A percentile compares a stretch with the other conserved stretches of the same genome.
phyloP scores from a whole-genome alignment of 2,888 invertebrate species.

The Cephus pygmeus region DNA sequence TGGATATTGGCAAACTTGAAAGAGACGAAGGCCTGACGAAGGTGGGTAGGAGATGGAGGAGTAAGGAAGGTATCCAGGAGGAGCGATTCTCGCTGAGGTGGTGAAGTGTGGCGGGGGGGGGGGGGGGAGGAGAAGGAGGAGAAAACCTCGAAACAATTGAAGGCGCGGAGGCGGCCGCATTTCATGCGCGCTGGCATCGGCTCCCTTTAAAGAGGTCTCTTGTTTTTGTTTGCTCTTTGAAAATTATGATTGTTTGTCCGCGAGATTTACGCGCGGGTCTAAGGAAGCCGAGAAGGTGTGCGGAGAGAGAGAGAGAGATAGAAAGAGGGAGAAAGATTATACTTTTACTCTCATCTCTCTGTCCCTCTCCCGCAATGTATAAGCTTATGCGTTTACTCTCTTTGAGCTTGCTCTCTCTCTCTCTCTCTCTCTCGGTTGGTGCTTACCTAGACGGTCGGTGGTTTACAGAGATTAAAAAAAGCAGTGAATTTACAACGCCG shows the following conservation, averaged over 20 bases:
- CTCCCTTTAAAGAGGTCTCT: conserved; percentile 55
- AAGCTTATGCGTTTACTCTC: not conserved
- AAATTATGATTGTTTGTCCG: conserved; percentile 65
- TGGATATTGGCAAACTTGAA: not conserved
- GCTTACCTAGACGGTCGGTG: conserved; percentile 19
- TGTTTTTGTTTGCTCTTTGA: conserved; percentile 58
- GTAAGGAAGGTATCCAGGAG: conserved; percentile 21
- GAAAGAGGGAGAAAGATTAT: not conserved
- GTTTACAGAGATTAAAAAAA: conserved; percentile 59
- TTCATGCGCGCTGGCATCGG: conserved; percentile 59
- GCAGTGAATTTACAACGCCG: conserved; percentile 48
- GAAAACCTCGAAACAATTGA: conserved; percentile 62
- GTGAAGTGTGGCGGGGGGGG: conserved; percentile 16
- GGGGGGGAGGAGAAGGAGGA: conserved; percentile 37
- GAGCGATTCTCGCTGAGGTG: conserved; percentile 7
- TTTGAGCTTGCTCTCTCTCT: conserved; percentile 3
- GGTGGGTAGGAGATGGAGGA: conserved; percentile 11
- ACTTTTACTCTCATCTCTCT: not conserved
- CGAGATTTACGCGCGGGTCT: conserved; percentile 53
- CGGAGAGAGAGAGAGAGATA: no score
- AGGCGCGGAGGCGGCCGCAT: conserved; percentile 61
- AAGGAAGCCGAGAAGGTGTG: not conserved
- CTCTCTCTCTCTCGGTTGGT: no score
- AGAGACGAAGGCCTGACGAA: conserved; percentile 11
- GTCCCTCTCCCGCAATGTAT: not conserved